phyloP scores from a whole-genome alignment of 1,140 invertebrate genomes.

The Drosophila lini region DNA sequence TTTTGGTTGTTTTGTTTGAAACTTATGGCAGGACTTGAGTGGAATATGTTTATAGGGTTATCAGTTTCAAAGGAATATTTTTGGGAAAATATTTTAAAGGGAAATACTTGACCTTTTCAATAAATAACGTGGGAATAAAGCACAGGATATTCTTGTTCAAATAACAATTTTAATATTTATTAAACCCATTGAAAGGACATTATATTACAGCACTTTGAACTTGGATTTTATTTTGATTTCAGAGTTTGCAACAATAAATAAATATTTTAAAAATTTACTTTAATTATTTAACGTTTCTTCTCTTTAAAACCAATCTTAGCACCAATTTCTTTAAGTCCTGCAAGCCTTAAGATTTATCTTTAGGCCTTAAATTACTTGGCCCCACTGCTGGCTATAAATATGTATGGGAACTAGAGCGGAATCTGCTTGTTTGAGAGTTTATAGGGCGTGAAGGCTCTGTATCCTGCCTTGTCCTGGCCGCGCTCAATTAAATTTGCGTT shows the following conservation, averaged over 20 bases:
- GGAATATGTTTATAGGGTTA: background rate
- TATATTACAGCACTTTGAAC: background rate
- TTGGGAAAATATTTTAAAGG: background rate
- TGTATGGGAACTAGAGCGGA: constrained; percentile 22
- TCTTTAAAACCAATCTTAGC: background rate
- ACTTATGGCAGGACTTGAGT: background rate
- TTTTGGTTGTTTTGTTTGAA: background rate
- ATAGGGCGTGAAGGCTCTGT: constrained; percentile 39
- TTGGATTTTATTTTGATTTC: background rate
- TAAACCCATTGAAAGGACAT: background rate
- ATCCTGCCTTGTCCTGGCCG: constrained; percentile 44
- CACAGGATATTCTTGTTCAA: background rate
- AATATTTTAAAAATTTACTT: background rate
- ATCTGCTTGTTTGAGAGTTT: constrained; percentile 38
- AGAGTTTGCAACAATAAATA: background rate
- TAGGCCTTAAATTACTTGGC: background rate
- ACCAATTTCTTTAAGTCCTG: background rate
- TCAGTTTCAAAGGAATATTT: constrained; percentile 5
- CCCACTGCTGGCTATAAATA: constrained; percentile 3
- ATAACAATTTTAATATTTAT: too few relatives aligned
- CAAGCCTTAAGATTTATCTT: constrained; percentile 2
- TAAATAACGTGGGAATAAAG: background rate
- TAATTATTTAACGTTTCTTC: background rate
- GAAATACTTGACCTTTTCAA: background rate
- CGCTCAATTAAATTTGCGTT: constrained; percentile 62